These are phyloP conservation scores for Bufo bufo DNA, from an alignment of 2,113 vertebrate genomes.

Conservation along the genomic window DNA sequence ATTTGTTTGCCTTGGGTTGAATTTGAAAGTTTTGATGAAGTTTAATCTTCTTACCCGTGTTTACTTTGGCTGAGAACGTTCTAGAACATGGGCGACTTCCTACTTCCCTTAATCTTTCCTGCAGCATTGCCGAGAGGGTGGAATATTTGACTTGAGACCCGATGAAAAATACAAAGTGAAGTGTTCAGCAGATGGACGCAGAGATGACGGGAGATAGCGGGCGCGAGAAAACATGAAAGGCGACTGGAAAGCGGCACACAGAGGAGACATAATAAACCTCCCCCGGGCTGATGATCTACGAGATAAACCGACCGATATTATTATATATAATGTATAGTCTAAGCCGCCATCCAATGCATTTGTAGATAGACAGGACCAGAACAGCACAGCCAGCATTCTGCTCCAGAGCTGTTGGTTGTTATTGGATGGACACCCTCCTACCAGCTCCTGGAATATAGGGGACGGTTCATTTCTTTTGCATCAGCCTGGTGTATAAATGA, in stretches of 20 bases:
- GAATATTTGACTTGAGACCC: neutral
- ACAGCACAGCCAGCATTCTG: too few relatives aligned
- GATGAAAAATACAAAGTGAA: neutral
- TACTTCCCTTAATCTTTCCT: constrained; percentile 72
- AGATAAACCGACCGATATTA: neutral
- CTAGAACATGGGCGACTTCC: constrained; percentile 69
- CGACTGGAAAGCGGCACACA: neutral
- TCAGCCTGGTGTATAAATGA: too few relatives aligned
- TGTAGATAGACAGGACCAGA: too few relatives aligned
- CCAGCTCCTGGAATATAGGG: too few relatives aligned
- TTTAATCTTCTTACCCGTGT: constrained; percentile 74
- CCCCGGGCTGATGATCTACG: neutral
- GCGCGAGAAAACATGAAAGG: neutral
- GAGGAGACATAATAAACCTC: neutral
- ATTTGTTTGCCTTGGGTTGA: constrained; percentile 71
- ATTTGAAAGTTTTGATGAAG: constrained; percentile 73
- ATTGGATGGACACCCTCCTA: too few relatives aligned
- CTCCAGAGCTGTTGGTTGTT: too few relatives aligned
- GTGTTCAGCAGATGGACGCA: neutral
- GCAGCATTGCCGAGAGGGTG: constrained; percentile 63
- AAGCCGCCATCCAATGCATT: too few relatives aligned
- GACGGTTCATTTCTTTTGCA: too few relatives aligned
- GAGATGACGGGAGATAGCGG: constrained; percentile 2
- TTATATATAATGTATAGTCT: neutral
- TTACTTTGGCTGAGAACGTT: constrained; percentile 69